Evolutionary conservation across 2,888 invertebrate genomes (phyloP).

Genomic region (Schizotus pectinicornis): DNA sequence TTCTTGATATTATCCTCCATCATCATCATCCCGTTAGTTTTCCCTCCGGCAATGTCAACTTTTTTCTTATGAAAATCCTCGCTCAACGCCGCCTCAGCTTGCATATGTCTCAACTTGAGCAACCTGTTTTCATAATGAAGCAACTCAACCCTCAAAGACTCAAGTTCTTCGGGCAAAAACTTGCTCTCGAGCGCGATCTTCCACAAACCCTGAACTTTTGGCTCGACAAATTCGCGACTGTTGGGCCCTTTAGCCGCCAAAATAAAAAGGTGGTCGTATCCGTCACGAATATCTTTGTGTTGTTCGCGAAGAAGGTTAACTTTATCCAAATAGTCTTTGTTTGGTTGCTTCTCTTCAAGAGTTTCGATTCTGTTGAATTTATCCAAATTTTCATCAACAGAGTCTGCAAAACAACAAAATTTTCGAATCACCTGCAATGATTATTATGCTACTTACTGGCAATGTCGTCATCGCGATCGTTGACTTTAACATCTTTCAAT

Average conservation of each 20-base stretch:
- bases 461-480: constrained; percentile 66
- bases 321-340: constrained; percentile 70
- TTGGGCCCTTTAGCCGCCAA: constrained; percentile 78
- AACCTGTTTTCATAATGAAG: constrained; percentile 86
- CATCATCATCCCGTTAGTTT: constrained; percentile 67
- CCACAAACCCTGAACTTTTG: constrained; percentile 91
- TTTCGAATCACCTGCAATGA: too few relatives aligned
- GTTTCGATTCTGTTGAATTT: constrained; percentile 73
- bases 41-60: constrained; percentile 67
- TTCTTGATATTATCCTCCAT: constrained; percentile 83
- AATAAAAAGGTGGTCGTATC: constrained; percentile 77
- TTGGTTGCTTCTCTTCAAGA: constrained; percentile 63
- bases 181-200: constrained; percentile 78
- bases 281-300: constrained; percentile 77
- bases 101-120: constrained; percentile 80
- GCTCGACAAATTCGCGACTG: constrained; percentile 87
- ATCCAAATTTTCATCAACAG: constrained; percentile 74
- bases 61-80: constrained; percentile 69
- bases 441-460: constrained; percentile 65
- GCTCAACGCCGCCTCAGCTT: constrained; percentile 79
- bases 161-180: constrained; percentile 81
- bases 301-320: constrained; percentile 76
- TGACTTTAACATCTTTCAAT: constrained; percentile 70
- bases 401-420: constrained; percentile 64
- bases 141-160: constrained; percentile 85